Evolutionary conservation across 2,888 invertebrate genomes (phyloP).

Genomic region (Acholoe squamosa): DNA sequence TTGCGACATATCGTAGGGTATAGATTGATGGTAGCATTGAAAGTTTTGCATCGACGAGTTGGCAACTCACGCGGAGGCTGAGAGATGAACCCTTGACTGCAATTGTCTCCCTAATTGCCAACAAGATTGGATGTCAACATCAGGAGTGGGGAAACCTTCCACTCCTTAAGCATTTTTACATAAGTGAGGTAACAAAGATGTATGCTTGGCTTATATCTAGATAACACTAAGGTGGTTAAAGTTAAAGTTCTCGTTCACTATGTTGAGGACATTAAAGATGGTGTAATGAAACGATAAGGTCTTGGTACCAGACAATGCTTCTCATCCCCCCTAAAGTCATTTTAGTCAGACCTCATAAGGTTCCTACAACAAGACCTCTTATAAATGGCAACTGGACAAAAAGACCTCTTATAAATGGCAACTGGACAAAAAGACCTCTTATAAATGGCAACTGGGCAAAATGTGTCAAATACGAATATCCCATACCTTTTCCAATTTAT

Average conservation of each 20-base stretch:
- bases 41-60: not conserved
- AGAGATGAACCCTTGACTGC: not conserved
- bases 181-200: conserved; percentile 24
- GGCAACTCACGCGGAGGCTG: not conserved
- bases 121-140: not conserved
- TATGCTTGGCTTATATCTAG: not conserved
- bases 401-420: no score
- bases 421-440: no score
- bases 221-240: conserved; percentile 27
- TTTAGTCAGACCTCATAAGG: no score
- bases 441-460: no score
- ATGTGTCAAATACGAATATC: no score
- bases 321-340: not conserved
- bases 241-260: not conserved
- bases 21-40: no score
- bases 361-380: no score
- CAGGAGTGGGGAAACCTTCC: not conserved
- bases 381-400: no score
- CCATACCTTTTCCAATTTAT: no score
- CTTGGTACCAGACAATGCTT: not conserved
- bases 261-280: conserved; percentile 13
- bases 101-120: conserved; percentile 13
- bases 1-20: conserved; percentile 12
- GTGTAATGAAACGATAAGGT: conserved; percentile 2
- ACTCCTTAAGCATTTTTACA: conserved; percentile 12